Base-by-base conservation (phyloP, 2,797 vertebrate species). In the Zenarchopterus dispar region DNA sequence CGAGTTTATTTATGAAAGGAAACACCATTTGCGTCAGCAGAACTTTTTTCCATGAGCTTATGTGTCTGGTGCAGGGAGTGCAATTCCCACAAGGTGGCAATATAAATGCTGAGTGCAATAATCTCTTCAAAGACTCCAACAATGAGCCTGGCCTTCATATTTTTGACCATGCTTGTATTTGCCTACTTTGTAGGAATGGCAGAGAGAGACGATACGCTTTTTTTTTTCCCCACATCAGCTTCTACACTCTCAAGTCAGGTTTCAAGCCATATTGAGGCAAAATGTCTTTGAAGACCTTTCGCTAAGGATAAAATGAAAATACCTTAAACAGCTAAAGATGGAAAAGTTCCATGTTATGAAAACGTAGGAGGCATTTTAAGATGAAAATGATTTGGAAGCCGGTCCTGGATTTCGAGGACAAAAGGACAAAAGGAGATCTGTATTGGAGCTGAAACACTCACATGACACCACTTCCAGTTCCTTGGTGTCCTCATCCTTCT, bases 401-500 rank as follows among this genome's bases (percentile, higher is more conserved):
- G 13, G 36, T 39, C 36, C 31, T 31, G 45, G 28, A 41, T 50
- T 36, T 19, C 18, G 31, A 47, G 31, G 31, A 23, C 16, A 33
- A 24, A 5, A 16, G 8, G 19, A 28, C 6, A 36, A 41, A 53
- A 52, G 28, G 28, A 56, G 28, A 33, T 23, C 17, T 31, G 55
- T 10, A 28, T 6, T 11, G 15, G 18, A 48, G 52, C 2, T 28
- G 52, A 28, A 43, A 13, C 49, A 88, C 93, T 93, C 73, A 97
- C 96, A 85, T 17, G 93, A 81, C 28, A 93, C 79, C 0, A 91
- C 78, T 66, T 95, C 93, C 55, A 91, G 89, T 22, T 97, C 97
- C 81, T 95, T 98, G n/a, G 91, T 93, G 81, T 97, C 95, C 71
- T 97, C 96, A 0, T 97, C 96, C 80, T 96, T 98, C 76, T 96